phyloP scores from a whole-genome alignment of 2,113 vertebrate species.

The Rhinoderma darwinii region DNA sequence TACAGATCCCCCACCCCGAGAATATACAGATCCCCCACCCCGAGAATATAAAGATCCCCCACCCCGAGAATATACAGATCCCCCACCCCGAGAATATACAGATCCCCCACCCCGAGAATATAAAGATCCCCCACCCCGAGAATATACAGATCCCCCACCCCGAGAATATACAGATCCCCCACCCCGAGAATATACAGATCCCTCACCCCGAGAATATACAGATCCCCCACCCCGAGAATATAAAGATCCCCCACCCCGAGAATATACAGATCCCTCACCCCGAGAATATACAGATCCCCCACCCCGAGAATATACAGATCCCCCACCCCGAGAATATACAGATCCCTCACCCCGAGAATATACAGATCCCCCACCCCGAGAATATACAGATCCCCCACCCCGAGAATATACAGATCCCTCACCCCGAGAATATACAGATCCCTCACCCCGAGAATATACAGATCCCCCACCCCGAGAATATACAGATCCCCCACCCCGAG shows the following conservation, averaged over 20 bases:
- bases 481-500: neutral
- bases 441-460: neutral
- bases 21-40: too few relatives aligned
- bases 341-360: neutral
- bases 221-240: neutral
- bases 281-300: neutral
- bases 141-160: neutral
- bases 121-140: neutral
- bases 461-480: neutral
- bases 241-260: neutral
- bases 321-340: neutral
- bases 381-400: too few relatives aligned
- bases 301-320: too few relatives aligned
- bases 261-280: too few relatives aligned
- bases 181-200: neutral
- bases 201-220: neutral
- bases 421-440: neutral
- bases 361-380: neutral
- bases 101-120: neutral
- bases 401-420: neutral
- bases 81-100: neutral
- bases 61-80: neutral
- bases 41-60: neutral
- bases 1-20: neutral
- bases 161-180: too few relatives aligned